A percentile compares a stretch with the other conserved stretches of the same genome.
Evolutionary conservation across 2,888 invertebrate species (phyloP).

Genomic region (Bursaphelenchus okinawaensis): DNA sequence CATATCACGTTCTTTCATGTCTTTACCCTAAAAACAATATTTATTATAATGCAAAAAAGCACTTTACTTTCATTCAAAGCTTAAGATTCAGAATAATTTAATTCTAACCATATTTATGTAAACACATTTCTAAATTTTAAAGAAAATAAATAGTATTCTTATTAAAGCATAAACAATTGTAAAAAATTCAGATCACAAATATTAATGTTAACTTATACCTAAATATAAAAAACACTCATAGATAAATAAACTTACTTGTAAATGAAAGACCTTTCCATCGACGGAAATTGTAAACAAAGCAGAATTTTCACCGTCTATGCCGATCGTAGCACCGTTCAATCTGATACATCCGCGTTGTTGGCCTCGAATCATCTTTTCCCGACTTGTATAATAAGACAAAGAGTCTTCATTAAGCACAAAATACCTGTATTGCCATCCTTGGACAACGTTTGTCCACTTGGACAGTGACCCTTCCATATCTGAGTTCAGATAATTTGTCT

Average conservation of each 20-base stretch:
- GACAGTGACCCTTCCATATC: conserved; percentile 84
- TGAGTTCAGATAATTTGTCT: too few species aligned
- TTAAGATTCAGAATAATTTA: too few species aligned
- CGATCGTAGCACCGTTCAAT: conserved; percentile 86
- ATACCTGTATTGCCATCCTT: conserved; percentile 99
- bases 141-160: background rate
- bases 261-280: conserved; percentile 97
- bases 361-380: conserved; percentile 78
- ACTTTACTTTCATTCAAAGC: too few species aligned
- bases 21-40: conserved; percentile 67
- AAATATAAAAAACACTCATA: background rate
- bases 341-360: conserved; percentile 92
- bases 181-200: too few species aligned
- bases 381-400: conserved; percentile 82
- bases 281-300: conserved; percentile 98
- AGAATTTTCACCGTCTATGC: conserved; percentile 93
- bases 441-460: conserved; percentile 96
- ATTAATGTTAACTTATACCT: background rate
- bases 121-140: too few species aligned
- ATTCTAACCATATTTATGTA: too few species aligned
- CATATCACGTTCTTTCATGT: conserved; percentile 85
- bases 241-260: conserved; percentile 70
- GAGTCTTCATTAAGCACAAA: conserved; percentile 94
- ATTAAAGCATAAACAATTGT: too few species aligned
- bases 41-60: conserved; percentile 8